Evolutionary conservation across 1,140 invertebrate species (phyloP), one percentile per base, ranked within the genome.

Genomic region (Drosophila arawakana): DNA sequence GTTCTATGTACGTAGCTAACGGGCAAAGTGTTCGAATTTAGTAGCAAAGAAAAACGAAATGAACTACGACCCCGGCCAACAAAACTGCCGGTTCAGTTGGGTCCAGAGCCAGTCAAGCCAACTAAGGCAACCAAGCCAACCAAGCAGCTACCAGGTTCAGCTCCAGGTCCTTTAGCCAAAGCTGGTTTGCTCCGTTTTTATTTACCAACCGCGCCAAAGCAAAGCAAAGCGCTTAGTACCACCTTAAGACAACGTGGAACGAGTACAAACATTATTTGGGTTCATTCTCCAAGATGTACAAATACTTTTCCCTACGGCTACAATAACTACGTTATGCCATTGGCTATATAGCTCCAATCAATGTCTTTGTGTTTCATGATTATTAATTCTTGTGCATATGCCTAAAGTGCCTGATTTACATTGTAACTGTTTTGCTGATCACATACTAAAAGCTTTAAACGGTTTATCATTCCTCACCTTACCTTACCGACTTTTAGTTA

Each of bases 11-110:
- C 57, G 63, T 71, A 75, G 81, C 77, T 76, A 63, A 81, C 70
- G 80, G 83, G 76, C 84, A 88, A 80, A 88, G 84, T 88, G 83
- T 88, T 88, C 88, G 83, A 89, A 82, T 88, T 88, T 77, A 88
- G 76, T 88, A 77, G 84, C 77, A 88, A 88, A 88, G 83, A 89
- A 76, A 82, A 78, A 75, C 80, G 83, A 88, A 86, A 88, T 88
- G 84, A 88, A 88, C 83, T 88, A 89, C 80, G 80, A 88, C 84
- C 80, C 83, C 50, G 60, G 34, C 65, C 50, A 55, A 39, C 52
- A 55, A 47, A 49, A 50, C 59, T 69, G 54, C 55, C 63, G 44
- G 58, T 63, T 67, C 44, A 69, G 25, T 30, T 30, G 25, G 66
- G 65, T 75, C 65, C 65, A 76, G 50, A 57, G 37, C 37, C 35